Conservation (phyloP, 1,140 invertebrate species). For the Zaprionus vittiger region DNA sequence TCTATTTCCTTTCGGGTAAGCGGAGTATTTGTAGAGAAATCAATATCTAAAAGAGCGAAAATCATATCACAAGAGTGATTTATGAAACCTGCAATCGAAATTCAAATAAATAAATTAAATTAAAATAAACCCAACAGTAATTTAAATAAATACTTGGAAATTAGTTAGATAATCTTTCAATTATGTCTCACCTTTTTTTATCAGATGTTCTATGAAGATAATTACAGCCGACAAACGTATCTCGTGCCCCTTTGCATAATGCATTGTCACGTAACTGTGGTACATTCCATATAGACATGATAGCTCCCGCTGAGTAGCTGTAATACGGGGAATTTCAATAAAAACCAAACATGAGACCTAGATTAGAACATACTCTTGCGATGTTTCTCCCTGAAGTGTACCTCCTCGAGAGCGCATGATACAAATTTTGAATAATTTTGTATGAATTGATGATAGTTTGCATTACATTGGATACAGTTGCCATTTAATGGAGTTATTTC, state of each 20-base stretch:
- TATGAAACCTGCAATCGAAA: slow-evolving; percentile 41
- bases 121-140: not conserved
- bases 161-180: not conserved
- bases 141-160: not conserved
- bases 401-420: slow-evolving; percentile 8
- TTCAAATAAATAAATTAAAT: too few relatives aligned
- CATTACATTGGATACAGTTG: slow-evolving; percentile 10
- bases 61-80: slow-evolving; percentile 48
- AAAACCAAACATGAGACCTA: not conserved
- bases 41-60: not conserved
- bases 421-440: slow-evolving; percentile 14
- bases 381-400: not conserved
- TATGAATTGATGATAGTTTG: slow-evolving; percentile 10
- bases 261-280: slow-evolving; percentile 41
- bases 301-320: slow-evolving; percentile 29
- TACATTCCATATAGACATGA: slow-evolving; percentile 52
- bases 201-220: slow-evolving; percentile 50
- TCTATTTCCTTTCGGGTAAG: slow-evolving; percentile 16
- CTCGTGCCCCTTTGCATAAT: slow-evolving; percentile 40
- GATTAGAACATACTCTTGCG: slow-evolving; percentile 14
- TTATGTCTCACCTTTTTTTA: slow-evolving; percentile 29
- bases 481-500: slow-evolving; percentile 12
- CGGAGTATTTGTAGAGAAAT: slow-evolving; percentile 8
- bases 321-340: not conserved
- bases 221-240: slow-evolving; percentile 35